Percentiles rank a stretch among this genome's conserved stretches.
Conservation (phyloP, 2,113 vertebrate species). For the Acrocephalus arundinaceus region DNA sequence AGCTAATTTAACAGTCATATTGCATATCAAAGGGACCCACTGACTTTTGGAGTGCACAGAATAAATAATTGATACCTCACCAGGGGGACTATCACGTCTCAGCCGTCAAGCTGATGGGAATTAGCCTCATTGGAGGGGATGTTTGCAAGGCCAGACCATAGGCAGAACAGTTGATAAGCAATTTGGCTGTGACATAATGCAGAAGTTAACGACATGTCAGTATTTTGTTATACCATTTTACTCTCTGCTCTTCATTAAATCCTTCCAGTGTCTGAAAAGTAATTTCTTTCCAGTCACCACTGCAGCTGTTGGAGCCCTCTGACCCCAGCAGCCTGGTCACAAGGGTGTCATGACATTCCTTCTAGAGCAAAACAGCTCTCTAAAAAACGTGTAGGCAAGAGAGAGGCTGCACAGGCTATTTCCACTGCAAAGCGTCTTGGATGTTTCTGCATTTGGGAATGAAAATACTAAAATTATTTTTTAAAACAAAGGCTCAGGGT, state of each 20-base stretch:
- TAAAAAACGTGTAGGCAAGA: background rate
- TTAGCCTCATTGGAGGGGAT: constrained; percentile 23
- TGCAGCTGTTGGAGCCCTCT: background rate
- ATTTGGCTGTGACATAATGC: background rate
- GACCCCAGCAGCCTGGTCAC: background rate
- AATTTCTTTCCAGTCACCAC: background rate
- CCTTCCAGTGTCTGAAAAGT: background rate
- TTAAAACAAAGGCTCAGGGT: background rate
- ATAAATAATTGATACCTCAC: constrained; percentile 19
- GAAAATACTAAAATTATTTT: background rate
- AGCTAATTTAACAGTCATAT: constrained; percentile 2
- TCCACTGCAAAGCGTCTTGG: background rate
- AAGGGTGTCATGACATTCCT: background rate
- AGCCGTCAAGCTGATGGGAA: background rate
- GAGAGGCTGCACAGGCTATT: background rate
- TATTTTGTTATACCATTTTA: constrained; percentile 1
- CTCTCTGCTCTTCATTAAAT: constrained; percentile 1
- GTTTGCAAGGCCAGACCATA: background rate
- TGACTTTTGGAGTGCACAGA: constrained; percentile 17
- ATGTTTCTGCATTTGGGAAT: background rate
- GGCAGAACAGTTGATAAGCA: background rate
- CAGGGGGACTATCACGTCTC: background rate
- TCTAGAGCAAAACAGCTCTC: background rate
- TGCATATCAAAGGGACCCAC: constrained; percentile 3
- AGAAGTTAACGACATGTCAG: background rate